Percentiles rank a stretch among this genome's conserved stretches.
Evolutionary conservation across 1,140 invertebrate genomes (phyloP).

Genomic region (Hylaeus volcanicus): DNA sequence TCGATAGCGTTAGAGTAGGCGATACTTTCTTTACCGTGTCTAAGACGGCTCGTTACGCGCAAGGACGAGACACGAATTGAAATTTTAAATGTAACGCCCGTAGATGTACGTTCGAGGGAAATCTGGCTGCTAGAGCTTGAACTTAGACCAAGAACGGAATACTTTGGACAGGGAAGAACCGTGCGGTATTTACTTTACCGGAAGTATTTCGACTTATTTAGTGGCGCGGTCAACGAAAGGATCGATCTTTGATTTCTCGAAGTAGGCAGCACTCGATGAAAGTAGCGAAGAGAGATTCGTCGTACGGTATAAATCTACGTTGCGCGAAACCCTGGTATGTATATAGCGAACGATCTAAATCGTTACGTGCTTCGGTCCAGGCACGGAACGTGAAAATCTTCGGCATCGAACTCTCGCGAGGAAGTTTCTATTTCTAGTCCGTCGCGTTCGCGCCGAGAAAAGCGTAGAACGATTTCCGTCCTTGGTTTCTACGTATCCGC

Average conservation of each 20-base stretch:
- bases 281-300: too few species aligned
- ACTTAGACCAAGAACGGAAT: background rate
- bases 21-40: slow-evolving; percentile 17
- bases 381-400: background rate
- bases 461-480: slow-evolving; percentile 16
- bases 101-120: background rate
- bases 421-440: slow-evolving; percentile 28
- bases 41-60: too few species aligned
- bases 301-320: too few species aligned
- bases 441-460: slow-evolving; percentile 7
- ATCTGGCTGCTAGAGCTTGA: slow-evolving; percentile 12
- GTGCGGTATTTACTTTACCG: slow-evolving; percentile 33
- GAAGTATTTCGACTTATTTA: slow-evolving; percentile 30
- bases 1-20: slow-evolving; percentile 4
- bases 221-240: background rate
- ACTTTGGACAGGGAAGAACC: slow-evolving; percentile 4
- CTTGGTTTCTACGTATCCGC: slow-evolving; percentile 11
- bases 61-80: background rate
- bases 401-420: background rate
- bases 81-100: background rate
- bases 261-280: too few species aligned
- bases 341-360: too few species aligned
- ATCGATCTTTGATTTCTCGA: too few species aligned
- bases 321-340: too few species aligned
- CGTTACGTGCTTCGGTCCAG: too few species aligned